Conservation (phyloP, 1,140 invertebrate genomes). For the Lordiphosa mommai region DNA sequence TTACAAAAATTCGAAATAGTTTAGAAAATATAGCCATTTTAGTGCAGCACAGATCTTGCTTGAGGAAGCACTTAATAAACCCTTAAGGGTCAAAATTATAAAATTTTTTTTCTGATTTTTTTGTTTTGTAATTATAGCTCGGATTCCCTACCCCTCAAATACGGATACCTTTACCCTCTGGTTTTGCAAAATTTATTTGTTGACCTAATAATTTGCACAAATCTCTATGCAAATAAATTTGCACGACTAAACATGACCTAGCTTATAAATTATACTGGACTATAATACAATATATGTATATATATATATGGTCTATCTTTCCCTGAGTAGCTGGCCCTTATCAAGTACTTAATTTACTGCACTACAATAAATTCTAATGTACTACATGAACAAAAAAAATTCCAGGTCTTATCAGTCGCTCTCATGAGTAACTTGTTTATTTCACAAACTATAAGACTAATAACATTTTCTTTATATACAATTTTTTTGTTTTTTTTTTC, state of each 20-base stretch:
- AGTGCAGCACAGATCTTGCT: too few species aligned
- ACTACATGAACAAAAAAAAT: background rate
- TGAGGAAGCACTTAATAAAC: too few species aligned
- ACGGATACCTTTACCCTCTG: too few species aligned
- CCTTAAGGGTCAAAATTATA: too few species aligned
- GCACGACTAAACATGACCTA: slow-evolving; percentile 32
- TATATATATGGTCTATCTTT: background rate
- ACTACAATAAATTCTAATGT: background rate
- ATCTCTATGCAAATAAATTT: slow-evolving; percentile 13
- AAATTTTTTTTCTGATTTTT: too few species aligned
- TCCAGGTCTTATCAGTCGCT: slow-evolving; percentile 3
- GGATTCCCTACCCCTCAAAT: too few species aligned
- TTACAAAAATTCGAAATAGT: too few species aligned
- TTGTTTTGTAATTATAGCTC: too few species aligned
- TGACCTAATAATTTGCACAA: too few species aligned
- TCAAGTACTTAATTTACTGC: slow-evolving; percentile 1
- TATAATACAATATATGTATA: background rate
- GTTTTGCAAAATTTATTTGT: too few species aligned
- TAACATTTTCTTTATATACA: slow-evolving; percentile 2
- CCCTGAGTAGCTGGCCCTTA: slow-evolving; percentile 7
- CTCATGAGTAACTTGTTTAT: background rate
- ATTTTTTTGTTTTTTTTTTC: slow-evolving; percentile 7
- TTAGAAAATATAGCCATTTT: too few species aligned
- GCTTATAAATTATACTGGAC: slow-evolving; percentile 1
- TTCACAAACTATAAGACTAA: slow-evolving; percentile 7